Percentiles rank a stretch among this genome's conserved stretches.
These are phyloP conservation scores for Tetropium fuscum DNA, from an alignment of 2,888 invertebrate genomes.

Conservation along the genomic window DNA sequence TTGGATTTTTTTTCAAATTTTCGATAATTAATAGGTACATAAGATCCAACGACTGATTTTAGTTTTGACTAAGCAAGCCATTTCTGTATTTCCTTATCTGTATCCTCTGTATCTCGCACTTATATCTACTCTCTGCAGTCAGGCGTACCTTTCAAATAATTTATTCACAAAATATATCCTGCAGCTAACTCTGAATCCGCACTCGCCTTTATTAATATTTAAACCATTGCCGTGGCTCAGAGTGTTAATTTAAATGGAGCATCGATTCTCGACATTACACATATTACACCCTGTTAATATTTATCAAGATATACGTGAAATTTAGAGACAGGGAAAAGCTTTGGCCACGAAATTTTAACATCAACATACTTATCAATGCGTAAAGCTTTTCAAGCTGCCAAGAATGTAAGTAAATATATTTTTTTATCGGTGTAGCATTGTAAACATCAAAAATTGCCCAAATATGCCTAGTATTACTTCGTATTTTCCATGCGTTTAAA, in stretches of 20 bases:
- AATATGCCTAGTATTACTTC: no score
- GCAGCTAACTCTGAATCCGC: constrained; percentile 40
- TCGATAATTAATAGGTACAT: no score
- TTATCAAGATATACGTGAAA: constrained; percentile 41
- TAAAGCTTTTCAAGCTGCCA: constrained; percentile 21
- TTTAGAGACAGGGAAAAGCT: constrained; percentile 36
- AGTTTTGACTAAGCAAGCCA: no score
- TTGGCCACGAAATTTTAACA: constrained; percentile 31
- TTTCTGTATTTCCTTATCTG: no score
- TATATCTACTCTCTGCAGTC: neutral
- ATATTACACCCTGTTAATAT: constrained; percentile 47
- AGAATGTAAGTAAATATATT: constrained; percentile 19
- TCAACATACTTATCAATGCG: constrained; percentile 25
- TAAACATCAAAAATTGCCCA: no score
- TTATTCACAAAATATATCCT: constrained; percentile 38
- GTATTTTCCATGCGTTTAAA: no score
- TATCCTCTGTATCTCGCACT: no score
- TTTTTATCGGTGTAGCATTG: no score
- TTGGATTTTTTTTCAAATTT: no score
- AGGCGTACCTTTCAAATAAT: constrained; percentile 14
- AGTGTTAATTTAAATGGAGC: constrained; percentile 44
- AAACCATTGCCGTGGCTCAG: constrained; percentile 36
- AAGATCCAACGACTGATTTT: no score
- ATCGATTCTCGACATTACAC: constrained; percentile 45
- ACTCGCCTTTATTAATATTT: constrained; percentile 46